A percentile compares a stretch with the other conserved stretches of the same genome.
Conservation (phyloP, 2,888 invertebrate species). For the Myathropa florea region DNA sequence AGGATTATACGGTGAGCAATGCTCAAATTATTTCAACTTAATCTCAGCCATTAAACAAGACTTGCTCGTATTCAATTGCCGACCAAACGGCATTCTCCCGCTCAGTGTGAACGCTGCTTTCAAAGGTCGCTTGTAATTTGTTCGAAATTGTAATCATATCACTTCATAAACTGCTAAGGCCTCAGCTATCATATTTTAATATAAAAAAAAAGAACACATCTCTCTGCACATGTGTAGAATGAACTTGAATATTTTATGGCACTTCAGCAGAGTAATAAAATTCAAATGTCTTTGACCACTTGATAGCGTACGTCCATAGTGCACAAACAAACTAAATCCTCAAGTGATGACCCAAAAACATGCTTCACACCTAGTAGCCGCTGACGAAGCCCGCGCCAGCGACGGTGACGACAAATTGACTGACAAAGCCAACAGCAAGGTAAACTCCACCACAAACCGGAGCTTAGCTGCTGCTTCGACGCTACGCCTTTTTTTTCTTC, state of each 20-base stretch:
- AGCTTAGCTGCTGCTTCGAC: slow-evolving; percentile 43
- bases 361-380: slow-evolving; percentile 19
- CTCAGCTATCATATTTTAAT: not conserved
- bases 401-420: slow-evolving; percentile 56
- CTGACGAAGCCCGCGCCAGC: not conserved
- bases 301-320: slow-evolving; percentile 22
- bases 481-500: slow-evolving; percentile 1
- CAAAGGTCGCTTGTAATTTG: not conserved
- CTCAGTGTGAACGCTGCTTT: not conserved
- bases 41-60: not conserved
- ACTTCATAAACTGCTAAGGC: not conserved
- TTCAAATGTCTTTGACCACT: slow-evolving; percentile 51
- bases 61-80: not conserved
- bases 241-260: slow-evolving; percentile 19
- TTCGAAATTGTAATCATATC: not conserved
- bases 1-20: not conserved
- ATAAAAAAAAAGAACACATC: not conserved
- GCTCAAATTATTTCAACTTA: not conserved
- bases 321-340: slow-evolving; percentile 9
- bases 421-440: slow-evolving; percentile 62
- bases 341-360: slow-evolving; percentile 49
- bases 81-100: not conserved
- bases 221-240: not conserved
- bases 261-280: slow-evolving; percentile 24
- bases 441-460: slow-evolving; percentile 62